A percentile compares a stretch with the other conserved stretches of the same genome.
phyloP scores from a whole-genome alignment of 2,113 vertebrate species.

The Pollimyrus isidori region DNA sequence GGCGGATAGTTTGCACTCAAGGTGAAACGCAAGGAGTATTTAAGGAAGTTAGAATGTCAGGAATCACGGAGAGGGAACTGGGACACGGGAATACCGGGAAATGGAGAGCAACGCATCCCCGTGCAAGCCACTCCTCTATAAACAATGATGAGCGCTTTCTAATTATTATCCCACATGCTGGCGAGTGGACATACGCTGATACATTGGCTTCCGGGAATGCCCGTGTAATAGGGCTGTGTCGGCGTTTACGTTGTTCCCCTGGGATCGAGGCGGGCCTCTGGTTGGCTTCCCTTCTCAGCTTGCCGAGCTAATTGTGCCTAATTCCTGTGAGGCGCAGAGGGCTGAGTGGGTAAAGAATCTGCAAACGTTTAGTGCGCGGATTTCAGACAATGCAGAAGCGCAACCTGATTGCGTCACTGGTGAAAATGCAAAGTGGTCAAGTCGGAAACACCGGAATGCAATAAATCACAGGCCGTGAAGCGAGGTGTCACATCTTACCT shows the following conservation, averaged over 20 bases:
- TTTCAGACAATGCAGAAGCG: neutral
- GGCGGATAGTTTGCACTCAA: constrained; percentile 40
- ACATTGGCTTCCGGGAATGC: neutral
- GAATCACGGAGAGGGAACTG: constrained; percentile 37
- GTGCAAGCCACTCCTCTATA: neutral
- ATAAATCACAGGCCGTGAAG: neutral
- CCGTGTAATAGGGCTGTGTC: neutral
- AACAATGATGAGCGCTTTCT: constrained; percentile 1
- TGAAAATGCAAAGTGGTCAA: neutral
- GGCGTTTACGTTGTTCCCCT: neutral
- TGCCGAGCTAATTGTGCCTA: neutral
- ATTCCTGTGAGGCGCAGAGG: neutral
- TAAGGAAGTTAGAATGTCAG: constrained; percentile 39
- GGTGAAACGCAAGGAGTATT: constrained; percentile 42
- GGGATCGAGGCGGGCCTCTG: neutral
- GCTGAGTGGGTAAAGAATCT: neutral
- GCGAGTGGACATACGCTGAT: neutral
- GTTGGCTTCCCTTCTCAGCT: neutral
- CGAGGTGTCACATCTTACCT: neutral
- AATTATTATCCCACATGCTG: constrained; percentile 22
- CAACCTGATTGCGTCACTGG: neutral
- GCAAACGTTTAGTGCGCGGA: neutral
- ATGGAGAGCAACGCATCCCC: constrained; percentile 6
- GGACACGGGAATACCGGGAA: constrained; percentile 21
- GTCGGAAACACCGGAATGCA: neutral